Conservation (phyloP, 2,113 vertebrate species). For the Diadophis punctatus region DNA sequence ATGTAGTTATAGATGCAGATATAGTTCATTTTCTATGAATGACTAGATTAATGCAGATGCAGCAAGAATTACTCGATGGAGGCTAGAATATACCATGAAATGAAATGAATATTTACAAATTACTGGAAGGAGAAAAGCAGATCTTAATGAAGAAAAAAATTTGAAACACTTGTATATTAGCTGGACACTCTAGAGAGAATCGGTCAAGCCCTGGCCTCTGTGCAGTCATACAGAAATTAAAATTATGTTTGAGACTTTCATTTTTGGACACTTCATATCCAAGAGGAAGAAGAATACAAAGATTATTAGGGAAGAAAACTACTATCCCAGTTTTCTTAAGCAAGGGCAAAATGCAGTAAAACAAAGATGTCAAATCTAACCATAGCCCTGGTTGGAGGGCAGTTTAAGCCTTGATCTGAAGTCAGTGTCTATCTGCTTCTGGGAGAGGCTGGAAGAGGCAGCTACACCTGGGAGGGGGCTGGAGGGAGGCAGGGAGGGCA, state of each 20-base stretch:
- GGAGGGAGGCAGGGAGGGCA: not conserved
- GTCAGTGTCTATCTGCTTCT: not conserved
- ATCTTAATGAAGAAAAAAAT: not conserved
- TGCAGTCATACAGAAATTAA: not conserved
- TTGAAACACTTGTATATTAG: not conserved
- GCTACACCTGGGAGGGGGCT: rapidly evolving
- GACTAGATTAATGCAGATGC: not conserved
- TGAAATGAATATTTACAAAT: not conserved
- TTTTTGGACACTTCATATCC: not conserved
- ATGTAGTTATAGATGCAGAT: not conserved
- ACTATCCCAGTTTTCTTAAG: not conserved
- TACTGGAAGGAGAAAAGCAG: not conserved
- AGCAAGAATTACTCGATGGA: not conserved
- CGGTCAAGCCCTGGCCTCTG: not conserved
- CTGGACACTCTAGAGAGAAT: not conserved
- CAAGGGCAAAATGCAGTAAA: not conserved
- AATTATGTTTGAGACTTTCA: not conserved
- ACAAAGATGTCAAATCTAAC: not conserved
- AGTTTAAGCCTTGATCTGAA: not conserved
- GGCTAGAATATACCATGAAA: not conserved
- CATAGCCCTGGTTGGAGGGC: not conserved
- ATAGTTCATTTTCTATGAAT: not conserved
- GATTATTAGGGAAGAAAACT: not conserved
- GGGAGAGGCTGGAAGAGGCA: not conserved
- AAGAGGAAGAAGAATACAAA: not conserved